Conservation (phyloP, 2,113 vertebrate species). For the Eurystomus gularis region DNA sequence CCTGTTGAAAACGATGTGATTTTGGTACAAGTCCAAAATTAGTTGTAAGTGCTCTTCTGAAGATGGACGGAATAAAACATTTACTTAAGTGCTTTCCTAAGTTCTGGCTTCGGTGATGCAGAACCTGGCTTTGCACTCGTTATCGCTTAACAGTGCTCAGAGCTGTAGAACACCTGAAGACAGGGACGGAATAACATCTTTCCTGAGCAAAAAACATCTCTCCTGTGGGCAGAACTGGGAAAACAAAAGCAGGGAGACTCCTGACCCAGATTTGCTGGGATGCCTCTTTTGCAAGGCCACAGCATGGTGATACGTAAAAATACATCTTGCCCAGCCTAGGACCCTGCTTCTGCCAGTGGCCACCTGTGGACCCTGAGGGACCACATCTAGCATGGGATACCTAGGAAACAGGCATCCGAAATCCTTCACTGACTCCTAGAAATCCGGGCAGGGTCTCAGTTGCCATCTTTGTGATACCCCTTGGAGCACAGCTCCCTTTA, state of each 20-base stretch:
- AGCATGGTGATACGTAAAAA: neutral
- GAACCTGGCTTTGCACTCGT: neutral
- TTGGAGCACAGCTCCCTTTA: neutral
- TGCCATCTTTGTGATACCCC: neutral
- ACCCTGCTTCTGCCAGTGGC: neutral
- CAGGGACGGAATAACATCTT: neutral
- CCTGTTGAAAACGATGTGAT: neutral
- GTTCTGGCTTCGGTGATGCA: neutral
- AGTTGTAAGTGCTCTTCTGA: neutral
- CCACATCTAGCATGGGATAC: neutral
- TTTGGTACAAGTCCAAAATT: neutral
- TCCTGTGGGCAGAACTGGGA: neutral
- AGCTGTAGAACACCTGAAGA: neutral
- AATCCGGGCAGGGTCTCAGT: neutral
- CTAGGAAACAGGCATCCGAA: neutral
- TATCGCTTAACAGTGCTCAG: neutral
- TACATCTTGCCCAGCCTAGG: neutral
- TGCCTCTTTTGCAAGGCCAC: neutral
- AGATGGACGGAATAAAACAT: neutral
- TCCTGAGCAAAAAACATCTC: neutral
- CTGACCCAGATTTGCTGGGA: neutral
- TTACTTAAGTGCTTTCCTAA: neutral
- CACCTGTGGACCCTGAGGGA: accelerated
- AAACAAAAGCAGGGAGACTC: neutral
- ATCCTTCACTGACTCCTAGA: neutral